Evolutionary conservation across 2,797 vertebrate genomes (phyloP).

Genomic region (Enoplosus armatus): DNA sequence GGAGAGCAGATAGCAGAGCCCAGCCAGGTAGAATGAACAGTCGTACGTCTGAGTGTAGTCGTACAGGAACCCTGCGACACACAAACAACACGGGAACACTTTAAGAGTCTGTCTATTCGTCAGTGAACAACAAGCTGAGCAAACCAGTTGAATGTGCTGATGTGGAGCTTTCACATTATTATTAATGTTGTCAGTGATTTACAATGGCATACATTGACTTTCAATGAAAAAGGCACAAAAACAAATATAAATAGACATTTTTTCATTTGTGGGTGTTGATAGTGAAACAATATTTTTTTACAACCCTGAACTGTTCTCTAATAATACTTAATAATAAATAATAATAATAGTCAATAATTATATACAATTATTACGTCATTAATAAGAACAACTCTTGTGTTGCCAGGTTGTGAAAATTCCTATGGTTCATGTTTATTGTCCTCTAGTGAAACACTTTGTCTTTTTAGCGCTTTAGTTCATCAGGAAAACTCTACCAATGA

Average conservation of each 20-base stretch:
- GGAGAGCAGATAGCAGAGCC: slow-evolving; percentile 92
- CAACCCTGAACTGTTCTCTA: not conserved
- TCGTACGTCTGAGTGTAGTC: slow-evolving; percentile 93
- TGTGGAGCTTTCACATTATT: not conserved
- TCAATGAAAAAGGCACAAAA: not conserved
- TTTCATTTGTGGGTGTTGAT: not conserved
- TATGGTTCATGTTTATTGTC: not conserved
- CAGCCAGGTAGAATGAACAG: slow-evolving; percentile 94
- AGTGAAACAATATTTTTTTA: not conserved
- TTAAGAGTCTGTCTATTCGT: not conserved
- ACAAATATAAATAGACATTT: not conserved
- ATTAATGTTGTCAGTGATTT: not conserved
- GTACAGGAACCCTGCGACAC: slow-evolving; percentile 90
- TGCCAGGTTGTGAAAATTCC: not conserved
- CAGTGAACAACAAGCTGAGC: not conserved
- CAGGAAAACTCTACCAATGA: not conserved
- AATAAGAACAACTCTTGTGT: not conserved
- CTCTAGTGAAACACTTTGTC: not conserved
- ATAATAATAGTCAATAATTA: too few relatives aligned
- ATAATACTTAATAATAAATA: not conserved
- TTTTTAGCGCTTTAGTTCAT: not conserved
- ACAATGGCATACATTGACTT: not conserved
- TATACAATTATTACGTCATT: not conserved
- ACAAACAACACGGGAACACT: slow-evolving; percentile 5
- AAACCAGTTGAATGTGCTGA: not conserved